Evolutionary conservation across 2,888 invertebrate genomes (phyloP).

Genomic region (Andricus quercusramuli): DNA sequence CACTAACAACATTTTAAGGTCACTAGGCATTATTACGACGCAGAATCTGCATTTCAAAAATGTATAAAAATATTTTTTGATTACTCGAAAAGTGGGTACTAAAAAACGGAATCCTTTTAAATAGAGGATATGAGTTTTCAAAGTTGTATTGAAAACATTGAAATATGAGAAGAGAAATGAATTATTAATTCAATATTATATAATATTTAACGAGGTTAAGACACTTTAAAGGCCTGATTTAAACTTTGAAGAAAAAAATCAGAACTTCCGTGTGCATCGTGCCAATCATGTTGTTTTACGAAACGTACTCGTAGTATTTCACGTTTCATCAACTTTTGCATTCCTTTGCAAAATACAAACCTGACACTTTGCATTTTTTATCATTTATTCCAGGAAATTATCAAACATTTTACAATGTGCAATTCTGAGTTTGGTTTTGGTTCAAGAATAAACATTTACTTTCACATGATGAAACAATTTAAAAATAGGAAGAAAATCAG

Average conservation of each 20-base stretch:
- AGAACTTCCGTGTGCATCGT: neutral
- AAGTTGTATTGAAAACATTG: neutral
- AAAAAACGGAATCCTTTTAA: too few relatives aligned
- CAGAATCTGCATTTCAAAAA: too few relatives aligned
- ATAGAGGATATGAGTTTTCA: neutral
- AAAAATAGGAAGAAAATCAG: neutral
- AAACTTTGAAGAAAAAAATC: neutral
- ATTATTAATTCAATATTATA: neutral
- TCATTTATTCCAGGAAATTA: neutral
- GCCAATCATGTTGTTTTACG: neutral
- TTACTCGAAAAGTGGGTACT: too few relatives aligned
- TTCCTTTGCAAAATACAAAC: neutral
- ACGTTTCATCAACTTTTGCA: neutral
- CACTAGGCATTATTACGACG: too few relatives aligned
- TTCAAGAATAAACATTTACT: neutral
- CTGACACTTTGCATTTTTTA: neutral
- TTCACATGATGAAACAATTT: neutral
- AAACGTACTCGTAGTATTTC: neutral
- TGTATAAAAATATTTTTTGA: too few relatives aligned
- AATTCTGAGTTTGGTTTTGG: neutral
- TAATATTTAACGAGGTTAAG: neutral
- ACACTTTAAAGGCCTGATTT: neutral
- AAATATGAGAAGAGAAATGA: neutral
- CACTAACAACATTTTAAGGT: too few relatives aligned
- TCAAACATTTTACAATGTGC: neutral